Conservation (phyloP, 2,888 invertebrate genomes). For the Phlogophora meticulosa region DNA sequence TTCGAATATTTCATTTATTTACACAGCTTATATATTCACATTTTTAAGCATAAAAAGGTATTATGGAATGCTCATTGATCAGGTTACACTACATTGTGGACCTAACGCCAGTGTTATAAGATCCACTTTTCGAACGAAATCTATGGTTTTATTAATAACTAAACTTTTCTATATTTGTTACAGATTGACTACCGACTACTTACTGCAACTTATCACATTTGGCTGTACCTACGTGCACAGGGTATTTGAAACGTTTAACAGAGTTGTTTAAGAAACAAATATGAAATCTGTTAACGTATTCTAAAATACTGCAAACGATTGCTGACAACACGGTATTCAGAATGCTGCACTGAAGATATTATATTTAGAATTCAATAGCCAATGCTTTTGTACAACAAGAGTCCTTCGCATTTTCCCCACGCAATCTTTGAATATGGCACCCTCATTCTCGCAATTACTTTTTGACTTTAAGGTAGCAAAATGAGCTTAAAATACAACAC, state of each 20-base stretch:
- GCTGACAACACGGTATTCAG: conserved; percentile 31
- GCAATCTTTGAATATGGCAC: not conserved
- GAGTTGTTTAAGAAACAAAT: conserved; percentile 66
- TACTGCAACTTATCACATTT: conserved; percentile 56
- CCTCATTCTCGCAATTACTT: not conserved
- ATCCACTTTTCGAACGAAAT: too few species aligned
- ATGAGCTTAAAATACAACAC: not conserved
- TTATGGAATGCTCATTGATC: too few species aligned
- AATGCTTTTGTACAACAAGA: not conserved
- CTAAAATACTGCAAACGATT: conserved; percentile 31
- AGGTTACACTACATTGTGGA: too few species aligned
- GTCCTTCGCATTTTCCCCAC: not conserved
- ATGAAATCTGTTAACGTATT: conserved; percentile 49
- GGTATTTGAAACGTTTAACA: conserved; percentile 69
- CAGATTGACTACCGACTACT: conserved; percentile 60
- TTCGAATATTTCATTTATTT: too few species aligned
- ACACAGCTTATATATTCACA: too few species aligned
- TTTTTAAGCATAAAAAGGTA: too few species aligned
- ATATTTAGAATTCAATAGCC: conserved; percentile 1
- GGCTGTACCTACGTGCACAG: conserved; percentile 64
- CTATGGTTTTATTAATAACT: conserved; percentile 3
- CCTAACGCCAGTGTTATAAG: too few species aligned
- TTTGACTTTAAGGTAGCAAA: too few species aligned
- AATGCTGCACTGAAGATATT: conserved; percentile 14
- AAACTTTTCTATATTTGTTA: conserved; percentile 17